phyloP scores from a whole-genome alignment of 1,140 invertebrate species.

The Drosophila dunni region DNA sequence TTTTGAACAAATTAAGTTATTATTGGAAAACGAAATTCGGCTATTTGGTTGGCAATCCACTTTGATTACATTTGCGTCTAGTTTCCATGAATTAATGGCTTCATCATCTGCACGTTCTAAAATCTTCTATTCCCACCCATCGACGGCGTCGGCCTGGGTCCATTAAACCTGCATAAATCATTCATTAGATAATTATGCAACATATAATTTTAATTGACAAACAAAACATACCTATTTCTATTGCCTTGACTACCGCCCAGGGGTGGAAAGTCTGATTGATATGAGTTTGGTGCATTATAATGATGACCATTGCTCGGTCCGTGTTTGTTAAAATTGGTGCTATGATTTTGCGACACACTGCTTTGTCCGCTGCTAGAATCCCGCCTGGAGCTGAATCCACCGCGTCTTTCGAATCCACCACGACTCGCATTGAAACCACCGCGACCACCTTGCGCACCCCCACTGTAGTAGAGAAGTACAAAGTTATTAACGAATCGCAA shows the following conservation, averaged over 20 bases:
- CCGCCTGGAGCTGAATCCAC: conserved; percentile 58
- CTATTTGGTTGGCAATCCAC: conserved; percentile 54
- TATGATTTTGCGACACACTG: conserved; percentile 37
- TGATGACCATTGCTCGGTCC: conserved; percentile 54
- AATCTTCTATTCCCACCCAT: conserved; percentile 67
- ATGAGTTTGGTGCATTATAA: conserved; percentile 85
- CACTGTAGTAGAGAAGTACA: conserved; percentile 17
- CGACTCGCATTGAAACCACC: conserved; percentile 74
- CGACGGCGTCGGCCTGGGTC: conserved; percentile 57
- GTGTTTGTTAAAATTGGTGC: conserved; percentile 46
- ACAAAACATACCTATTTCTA: conserved; percentile 60
- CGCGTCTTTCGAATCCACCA: conserved; percentile 76
- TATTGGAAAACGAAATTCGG: conserved; percentile 73
- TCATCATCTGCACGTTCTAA: conserved; percentile 40
- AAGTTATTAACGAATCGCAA: not conserved
- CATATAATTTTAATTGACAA: not conserved
- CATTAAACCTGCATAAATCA: conserved; percentile 51
- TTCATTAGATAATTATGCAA: not conserved
- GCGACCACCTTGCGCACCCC: conserved; percentile 70
- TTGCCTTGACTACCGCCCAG: conserved; percentile 59
- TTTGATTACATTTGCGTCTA: conserved; percentile 39
- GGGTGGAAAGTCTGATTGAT: conserved; percentile 73
- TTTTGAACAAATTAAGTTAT: conserved; percentile 46
- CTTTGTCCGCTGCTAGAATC: conserved; percentile 80
- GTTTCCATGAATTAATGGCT: conserved; percentile 33